A percentile compares a stretch with the other conserved stretches of the same genome.
phyloP scores from a whole-genome alignment of 1,140 invertebrate species.

The Zaprionus tsacasi region DNA sequence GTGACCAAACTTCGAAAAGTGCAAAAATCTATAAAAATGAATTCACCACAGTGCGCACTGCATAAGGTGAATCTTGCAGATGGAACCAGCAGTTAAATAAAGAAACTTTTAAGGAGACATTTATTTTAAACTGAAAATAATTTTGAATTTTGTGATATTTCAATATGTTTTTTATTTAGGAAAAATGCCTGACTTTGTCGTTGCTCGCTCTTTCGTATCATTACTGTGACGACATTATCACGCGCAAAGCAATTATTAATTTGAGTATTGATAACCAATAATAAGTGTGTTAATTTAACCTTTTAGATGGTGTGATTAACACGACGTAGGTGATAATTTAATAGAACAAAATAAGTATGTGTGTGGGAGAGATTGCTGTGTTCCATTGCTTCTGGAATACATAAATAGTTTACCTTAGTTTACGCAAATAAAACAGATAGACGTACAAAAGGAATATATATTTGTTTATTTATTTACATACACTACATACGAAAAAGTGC shows the following conservation, averaged over 20 bases:
- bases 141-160: background rate
- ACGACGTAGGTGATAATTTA: background rate
- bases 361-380: background rate
- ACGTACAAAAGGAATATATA: constrained; percentile 8
- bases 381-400: background rate
- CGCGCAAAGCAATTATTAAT: background rate
- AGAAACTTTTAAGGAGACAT: too few species aligned
- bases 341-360: background rate
- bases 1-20: constrained; percentile 21
- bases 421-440: background rate
- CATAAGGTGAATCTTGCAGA: background rate
- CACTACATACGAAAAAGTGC: constrained; percentile 10
- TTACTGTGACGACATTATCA: background rate
- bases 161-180: background rate
- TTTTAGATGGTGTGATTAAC: background rate
- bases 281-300: background rate
- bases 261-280: constrained; percentile 5
- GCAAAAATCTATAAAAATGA: background rate
- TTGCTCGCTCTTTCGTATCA: background rate
- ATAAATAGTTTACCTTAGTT: background rate
- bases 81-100: background rate
- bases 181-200: too few species aligned
- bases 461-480: constrained; percentile 22
- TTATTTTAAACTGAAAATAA: background rate
- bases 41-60: background rate